Evolutionary conservation across 2,888 invertebrate species (phyloP).

Genomic region (Troides helena): DNA sequence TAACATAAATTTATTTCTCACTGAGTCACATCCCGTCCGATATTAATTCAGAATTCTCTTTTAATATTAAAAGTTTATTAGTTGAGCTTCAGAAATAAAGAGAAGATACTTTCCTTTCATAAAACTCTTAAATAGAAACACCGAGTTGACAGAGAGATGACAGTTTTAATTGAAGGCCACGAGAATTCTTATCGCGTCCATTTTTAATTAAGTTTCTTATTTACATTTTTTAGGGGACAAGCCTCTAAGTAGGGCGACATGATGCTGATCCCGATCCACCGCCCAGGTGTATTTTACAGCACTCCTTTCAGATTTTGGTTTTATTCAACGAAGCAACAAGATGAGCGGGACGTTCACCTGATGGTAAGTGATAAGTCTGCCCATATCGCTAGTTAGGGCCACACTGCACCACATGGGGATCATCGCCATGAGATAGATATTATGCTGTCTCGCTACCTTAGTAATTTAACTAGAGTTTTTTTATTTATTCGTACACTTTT

Average conservation of each 20-base stretch:
- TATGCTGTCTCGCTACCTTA: no score
- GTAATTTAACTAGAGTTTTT: no score
- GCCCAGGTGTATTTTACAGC: conserved; percentile 39
- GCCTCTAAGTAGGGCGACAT: conserved; percentile 33
- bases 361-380: no score
- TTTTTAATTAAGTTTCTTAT: conserved; percentile 37
- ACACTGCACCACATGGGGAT: no score
- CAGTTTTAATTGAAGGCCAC: conserved; percentile 21
- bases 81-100: not conserved
- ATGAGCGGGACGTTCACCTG: no score
- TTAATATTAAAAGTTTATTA: not conserved
- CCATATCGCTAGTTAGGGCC: conserved; percentile 13
- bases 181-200: conserved; percentile 24
- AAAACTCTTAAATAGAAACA: conserved; percentile 7
- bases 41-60: not conserved
- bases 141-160: conserved; percentile 11
- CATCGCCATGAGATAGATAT: no score
- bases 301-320: conserved; percentile 32
- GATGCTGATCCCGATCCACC: conserved; percentile 32
- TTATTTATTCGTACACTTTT: no score
- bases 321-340: no score
- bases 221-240: conserved; percentile 25
- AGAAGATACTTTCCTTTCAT: not conserved
- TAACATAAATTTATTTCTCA: not conserved
- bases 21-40: not conserved